These are phyloP conservation scores for Noturus placidus DNA, from an alignment of 2,113 vertebrate species.

Conservation along the genomic window DNA sequence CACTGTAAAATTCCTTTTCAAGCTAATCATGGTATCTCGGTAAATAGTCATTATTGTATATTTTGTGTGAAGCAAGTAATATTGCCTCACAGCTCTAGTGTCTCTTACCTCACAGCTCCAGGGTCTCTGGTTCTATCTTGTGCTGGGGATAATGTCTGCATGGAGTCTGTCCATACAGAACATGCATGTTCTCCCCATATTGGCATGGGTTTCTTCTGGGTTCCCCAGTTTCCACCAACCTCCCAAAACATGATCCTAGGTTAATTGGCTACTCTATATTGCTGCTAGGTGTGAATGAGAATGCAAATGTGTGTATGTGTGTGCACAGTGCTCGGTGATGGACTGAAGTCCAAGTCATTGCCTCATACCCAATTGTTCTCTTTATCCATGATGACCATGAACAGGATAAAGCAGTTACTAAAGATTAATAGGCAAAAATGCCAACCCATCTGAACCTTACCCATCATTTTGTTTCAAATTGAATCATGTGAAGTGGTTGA, in stretches of 20 bases:
- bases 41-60: background rate
- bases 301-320: background rate
- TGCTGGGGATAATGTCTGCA: background rate
- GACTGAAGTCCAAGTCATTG: background rate
- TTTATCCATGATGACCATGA: background rate
- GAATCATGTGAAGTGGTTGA: background rate
- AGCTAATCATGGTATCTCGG: background rate
- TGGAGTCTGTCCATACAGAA: background rate
- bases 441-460: background rate
- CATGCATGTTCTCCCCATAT: background rate
- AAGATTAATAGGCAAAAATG: background rate
- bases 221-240: background rate
- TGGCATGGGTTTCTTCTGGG: background rate
- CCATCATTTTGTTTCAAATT: background rate
- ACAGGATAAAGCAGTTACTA: background rate
- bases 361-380: background rate
- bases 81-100: background rate
- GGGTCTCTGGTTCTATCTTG: background rate
- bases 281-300: background rate
- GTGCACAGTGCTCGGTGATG: background rate
- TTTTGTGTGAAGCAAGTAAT: background rate
- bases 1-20: background rate
- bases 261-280: background rate
- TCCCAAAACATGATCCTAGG: background rate
- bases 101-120: background rate